Conservation (phyloP, 1,140 invertebrate genomes). For the Hylaeus volcanicus region DNA sequence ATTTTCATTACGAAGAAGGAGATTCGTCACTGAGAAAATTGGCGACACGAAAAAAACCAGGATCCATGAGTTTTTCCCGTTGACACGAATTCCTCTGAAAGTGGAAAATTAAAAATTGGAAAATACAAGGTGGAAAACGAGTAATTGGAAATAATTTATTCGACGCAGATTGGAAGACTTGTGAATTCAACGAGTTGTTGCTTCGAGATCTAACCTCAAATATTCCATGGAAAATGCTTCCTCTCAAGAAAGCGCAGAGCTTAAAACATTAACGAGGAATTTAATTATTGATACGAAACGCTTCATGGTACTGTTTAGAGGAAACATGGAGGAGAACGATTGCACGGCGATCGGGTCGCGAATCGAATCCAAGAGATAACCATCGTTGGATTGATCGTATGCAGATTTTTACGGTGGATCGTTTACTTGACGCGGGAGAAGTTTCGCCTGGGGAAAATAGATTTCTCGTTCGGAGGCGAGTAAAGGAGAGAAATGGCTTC, state of each 20-base stretch:
- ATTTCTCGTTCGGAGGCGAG: slow-evolving; percentile 14
- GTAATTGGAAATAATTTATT: too few relatives aligned
- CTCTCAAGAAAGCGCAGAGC: too few relatives aligned
- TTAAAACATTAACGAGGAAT: neutral
- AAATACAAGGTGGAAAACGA: too few relatives aligned
- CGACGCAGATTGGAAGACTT: too few relatives aligned
- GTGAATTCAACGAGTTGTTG: too few relatives aligned
- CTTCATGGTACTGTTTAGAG: neutral
- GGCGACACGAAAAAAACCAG: slow-evolving; percentile 14
- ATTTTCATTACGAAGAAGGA: slow-evolving; percentile 32
- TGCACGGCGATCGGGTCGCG: slow-evolving; percentile 21
- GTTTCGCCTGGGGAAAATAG: slow-evolving; percentile 46
- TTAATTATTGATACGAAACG: neutral
- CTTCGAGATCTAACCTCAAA: too few relatives aligned
- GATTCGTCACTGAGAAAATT: slow-evolving; percentile 19
- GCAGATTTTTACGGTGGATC: slow-evolving; percentile 36
- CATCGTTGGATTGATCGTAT: slow-evolving; percentile 34
- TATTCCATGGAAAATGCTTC: neutral
- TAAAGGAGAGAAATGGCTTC: slow-evolving; percentile 40
- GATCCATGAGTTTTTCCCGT: neutral
- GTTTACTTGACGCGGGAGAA: slow-evolving; percentile 10
- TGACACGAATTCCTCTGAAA: neutral
- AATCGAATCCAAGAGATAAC: slow-evolving; percentile 49
- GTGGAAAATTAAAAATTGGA: too few relatives aligned
- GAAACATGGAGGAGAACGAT: slow-evolving; percentile 6